Conservation (phyloP, 2,797 vertebrate species). For the Pipistrellus pygmaeus region DNA sequence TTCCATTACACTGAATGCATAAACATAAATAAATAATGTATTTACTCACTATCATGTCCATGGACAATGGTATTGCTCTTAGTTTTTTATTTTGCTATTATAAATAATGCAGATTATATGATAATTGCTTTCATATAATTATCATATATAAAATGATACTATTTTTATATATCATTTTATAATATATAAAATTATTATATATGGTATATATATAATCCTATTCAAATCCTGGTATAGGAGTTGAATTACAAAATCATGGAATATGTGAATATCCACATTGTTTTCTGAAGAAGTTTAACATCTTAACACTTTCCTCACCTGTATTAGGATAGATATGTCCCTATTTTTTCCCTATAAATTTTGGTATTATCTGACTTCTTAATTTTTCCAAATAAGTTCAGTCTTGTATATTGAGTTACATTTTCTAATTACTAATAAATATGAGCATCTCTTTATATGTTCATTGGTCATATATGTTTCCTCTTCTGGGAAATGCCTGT, state of each 20-base stretch:
- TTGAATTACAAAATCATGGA: background rate
- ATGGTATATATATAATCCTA: too few species aligned
- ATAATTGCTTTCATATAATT: background rate
- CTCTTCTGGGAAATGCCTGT: background rate
- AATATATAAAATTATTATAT: too few species aligned
- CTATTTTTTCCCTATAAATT: background rate
- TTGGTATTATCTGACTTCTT: background rate
- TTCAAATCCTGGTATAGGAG: background rate
- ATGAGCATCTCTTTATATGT: slow-evolving; percentile 6
- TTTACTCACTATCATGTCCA: background rate
- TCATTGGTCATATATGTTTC: background rate
- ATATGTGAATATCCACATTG: background rate
- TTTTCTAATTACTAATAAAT: slow-evolving; percentile 9
- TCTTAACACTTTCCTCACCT: background rate
- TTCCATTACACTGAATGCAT: background rate
- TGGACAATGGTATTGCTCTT: background rate
- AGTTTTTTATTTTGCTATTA: background rate
- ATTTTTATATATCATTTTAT: too few species aligned
- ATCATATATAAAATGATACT: too few species aligned
- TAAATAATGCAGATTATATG: background rate
- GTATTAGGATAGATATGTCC: background rate
- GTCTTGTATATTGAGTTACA: background rate
- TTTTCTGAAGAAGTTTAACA: slow-evolving; percentile 39
- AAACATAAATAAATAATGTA: too few species aligned
- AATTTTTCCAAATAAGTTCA: slow-evolving; percentile 30